Evolutionary conservation across 2,113 vertebrate genomes (phyloP).

Genomic region (Protobothrops flavoviridis): DNA sequence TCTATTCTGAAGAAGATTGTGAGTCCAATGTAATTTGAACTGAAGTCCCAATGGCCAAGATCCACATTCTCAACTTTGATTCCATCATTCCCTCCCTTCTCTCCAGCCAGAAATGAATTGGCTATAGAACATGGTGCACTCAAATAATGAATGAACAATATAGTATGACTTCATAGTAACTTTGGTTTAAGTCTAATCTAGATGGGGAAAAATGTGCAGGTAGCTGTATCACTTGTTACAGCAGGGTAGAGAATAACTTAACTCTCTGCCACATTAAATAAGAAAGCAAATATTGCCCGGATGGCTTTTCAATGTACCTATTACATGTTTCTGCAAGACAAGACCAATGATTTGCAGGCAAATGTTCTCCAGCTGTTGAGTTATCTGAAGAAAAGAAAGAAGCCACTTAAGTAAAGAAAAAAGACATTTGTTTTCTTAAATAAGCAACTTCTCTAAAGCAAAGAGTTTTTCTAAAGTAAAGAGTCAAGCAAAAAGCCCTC

Average conservation of each 20-base stretch:
- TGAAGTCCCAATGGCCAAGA: neutral
- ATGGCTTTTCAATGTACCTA: conserved; percentile 77
- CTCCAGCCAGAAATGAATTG: conserved; percentile 12
- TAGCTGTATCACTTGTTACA: neutral
- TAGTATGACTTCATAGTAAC: neutral
- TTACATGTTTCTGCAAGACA: conserved; percentile 93
- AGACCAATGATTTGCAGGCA: conserved; percentile 95
- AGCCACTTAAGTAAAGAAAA: conserved; percentile 17
- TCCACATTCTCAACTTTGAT: neutral
- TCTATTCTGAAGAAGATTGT: neutral
- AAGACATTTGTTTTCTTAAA: neutral
- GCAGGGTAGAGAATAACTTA: neutral
- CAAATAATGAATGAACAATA: neutral
- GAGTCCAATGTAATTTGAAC: neutral
- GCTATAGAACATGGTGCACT: conserved; percentile 9
- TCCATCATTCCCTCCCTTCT: neutral
- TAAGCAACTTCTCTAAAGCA: conserved; percentile 6
- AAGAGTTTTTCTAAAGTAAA: conserved; percentile 1
- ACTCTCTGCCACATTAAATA: neutral
- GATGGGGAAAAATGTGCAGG: neutral
- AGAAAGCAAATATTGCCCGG: neutral
- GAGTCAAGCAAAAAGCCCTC: neutral
- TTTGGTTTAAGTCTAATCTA: neutral
- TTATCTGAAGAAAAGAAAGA: conserved; percentile 79
- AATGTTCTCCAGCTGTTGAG: conserved; percentile 92